phyloP scores from a whole-genome alignment of 1,140 invertebrate genomes.

The Orchesella cincta region DNA sequence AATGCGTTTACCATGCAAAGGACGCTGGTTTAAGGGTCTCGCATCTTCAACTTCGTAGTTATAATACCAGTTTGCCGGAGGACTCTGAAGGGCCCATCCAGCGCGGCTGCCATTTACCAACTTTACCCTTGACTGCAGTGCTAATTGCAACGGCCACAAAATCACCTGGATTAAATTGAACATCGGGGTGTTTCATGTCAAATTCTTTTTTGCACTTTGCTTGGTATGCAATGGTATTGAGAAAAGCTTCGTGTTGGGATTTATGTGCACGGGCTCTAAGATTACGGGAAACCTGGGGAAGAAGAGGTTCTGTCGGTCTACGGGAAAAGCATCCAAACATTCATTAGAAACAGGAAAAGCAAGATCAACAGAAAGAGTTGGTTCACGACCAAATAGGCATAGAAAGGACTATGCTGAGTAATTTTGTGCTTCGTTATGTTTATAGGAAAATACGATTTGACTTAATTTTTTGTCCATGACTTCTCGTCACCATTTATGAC shows the following conservation, averaged over 20 bases:
- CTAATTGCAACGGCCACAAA: not conserved
- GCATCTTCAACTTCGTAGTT: not conserved
- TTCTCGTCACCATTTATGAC: conserved; percentile 53
- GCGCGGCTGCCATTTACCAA: not conserved
- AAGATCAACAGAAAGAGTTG: conserved; percentile 48
- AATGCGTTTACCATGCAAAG: not conserved
- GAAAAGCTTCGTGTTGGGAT: not conserved
- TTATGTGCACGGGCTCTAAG: not conserved
- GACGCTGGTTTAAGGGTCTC: not conserved
- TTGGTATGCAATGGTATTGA: not conserved
- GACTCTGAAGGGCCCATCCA: not conserved
- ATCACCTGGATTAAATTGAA: not conserved
- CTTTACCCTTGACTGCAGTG: not conserved
- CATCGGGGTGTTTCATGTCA: not conserved
- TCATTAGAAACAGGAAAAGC: not conserved
- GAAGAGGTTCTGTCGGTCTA: too few species aligned
- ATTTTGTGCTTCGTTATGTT: conserved; percentile 56
- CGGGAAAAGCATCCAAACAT: not conserved
- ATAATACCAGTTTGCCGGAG: not conserved
- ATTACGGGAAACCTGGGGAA: too few species aligned
- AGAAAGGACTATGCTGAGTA: conserved; percentile 55
- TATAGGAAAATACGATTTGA: conserved; percentile 57
- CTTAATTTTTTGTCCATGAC: conserved; percentile 57
- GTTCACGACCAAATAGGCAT: conserved; percentile 57
- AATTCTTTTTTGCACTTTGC: not conserved